phyloP scores from a whole-genome alignment of 2,113 vertebrate species.

The Spilogale gracilis region DNA sequence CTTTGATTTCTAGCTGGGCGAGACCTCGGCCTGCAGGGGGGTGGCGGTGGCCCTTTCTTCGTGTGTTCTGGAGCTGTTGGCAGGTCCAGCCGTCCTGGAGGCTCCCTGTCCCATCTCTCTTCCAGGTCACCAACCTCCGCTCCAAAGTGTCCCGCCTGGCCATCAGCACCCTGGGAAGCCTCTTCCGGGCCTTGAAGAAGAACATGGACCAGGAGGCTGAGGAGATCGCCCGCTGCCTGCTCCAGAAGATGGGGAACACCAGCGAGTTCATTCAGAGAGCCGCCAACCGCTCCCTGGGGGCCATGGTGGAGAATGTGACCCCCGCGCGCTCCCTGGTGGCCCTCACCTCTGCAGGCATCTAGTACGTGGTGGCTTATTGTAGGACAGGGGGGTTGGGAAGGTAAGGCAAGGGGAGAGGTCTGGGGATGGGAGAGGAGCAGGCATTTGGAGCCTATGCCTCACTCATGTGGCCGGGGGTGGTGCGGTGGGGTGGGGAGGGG shows the following conservation, averaged over 20 bases:
- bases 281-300: slow-evolving; percentile 73
- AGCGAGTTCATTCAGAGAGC: slow-evolving; percentile 86
- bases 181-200: slow-evolving; percentile 84
- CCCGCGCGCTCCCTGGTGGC: slow-evolving; percentile 80
- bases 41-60: accelerated
- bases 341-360: slow-evolving; percentile 81
- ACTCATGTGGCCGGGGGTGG: too few relatives aligned
- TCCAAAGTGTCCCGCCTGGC: slow-evolving; percentile 86
- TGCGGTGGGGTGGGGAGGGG: too few relatives aligned
- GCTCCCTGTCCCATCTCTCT: not conserved
- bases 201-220: slow-evolving; percentile 87
- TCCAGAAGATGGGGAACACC: slow-evolving; percentile 83
- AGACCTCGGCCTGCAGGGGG: not conserved
- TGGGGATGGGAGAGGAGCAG: not conserved
- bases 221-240: slow-evolving; percentile 80
- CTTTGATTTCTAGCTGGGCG: accelerated
- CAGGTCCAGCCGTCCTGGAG: not conserved
- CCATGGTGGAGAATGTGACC: slow-evolving; percentile 85
- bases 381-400: not conserved
- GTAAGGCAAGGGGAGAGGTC: not conserved
- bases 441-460: not conserved
- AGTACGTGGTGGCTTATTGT: slow-evolving; percentile 75
- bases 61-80: not conserved
- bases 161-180: slow-evolving; percentile 82
- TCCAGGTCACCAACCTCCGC: slow-evolving; percentile 87